Evolutionary conservation across 1,140 invertebrate species (phyloP), one percentile per base, ranked within the genome.

Genomic region (Bombus soroeensis): DNA sequence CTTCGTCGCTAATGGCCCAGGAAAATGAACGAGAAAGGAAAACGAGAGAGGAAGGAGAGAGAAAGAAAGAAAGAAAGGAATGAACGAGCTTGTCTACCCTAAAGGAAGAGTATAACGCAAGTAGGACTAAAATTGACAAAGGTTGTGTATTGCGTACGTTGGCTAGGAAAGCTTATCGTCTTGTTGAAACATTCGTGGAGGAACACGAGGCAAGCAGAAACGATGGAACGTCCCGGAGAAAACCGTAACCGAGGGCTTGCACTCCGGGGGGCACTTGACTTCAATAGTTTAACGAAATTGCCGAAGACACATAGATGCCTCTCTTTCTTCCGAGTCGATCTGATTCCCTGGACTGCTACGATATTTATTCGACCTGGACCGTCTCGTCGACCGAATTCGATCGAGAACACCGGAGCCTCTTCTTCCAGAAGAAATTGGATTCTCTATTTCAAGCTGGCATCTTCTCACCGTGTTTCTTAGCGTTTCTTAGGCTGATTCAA

Each of bases 261-360:
- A 78, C 94, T 90, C 93, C 74, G 28, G 93, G 92, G 94, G 88
- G 86, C 90, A 91, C 92, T 94, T 91, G 90, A 90, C 91, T 92
- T 93, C 87, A 92, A 94, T 93, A 93, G 91, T 94, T 94, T 91
- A 94, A 90, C 87, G 87, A 92, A 93, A 94, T 94, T 92, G 90
- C 92, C 86, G 78, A 85, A 79, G 92, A 93, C 92, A 88, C 87
- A 71, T 87, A 90, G 90, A 92, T 92, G 89, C 89, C 22, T 39
- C 37, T 62, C 85, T 92, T 89, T 92, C 59, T 81, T 47, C 25
- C 71, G 81, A 76, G 57, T 89, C 85, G 90, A 92, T 92, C 90
- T 90, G 93, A 94, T 94, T 94, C 91, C 68, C 85, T 83, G 57
- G 83, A 77, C 91, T 92, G 83, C 81, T 93, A 76, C 79, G 91